These are phyloP conservation scores for Ligdia adustata DNA, from an alignment of 2,888 invertebrate species.

Conservation along the genomic window DNA sequence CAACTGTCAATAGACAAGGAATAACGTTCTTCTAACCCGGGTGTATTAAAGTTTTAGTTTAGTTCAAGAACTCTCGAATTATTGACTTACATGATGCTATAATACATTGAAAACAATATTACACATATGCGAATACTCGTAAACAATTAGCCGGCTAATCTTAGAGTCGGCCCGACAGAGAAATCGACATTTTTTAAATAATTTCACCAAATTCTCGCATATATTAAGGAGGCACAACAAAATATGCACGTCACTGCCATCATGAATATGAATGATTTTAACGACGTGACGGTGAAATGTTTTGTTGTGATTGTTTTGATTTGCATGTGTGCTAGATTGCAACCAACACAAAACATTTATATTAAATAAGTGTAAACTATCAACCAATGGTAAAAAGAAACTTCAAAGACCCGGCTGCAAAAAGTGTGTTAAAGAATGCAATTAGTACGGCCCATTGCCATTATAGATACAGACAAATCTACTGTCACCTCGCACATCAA, in stretches of 20 bases:
- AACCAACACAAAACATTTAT: constrained; percentile 17
- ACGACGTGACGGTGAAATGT: constrained; percentile 29
- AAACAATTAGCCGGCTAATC: constrained; percentile 22
- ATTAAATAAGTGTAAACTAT: not conserved
- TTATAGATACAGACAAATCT: no score
- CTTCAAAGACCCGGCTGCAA: no score
- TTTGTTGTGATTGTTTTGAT: constrained; percentile 31
- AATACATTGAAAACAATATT: no score
- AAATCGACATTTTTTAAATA: constrained; percentile 46
- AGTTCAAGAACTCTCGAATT: no score
- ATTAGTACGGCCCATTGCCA: no score
- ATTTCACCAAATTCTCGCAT: constrained; percentile 58
- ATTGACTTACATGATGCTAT: no score
- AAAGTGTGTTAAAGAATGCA: no score
- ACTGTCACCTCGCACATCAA: no score
- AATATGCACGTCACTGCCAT: constrained; percentile 40
- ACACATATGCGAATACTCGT: not conserved
- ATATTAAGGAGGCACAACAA: constrained; percentile 41
- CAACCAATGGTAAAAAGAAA: no score
- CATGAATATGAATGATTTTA: constrained; percentile 61
- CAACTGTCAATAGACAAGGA: no score
- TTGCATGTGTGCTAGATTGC: constrained; percentile 22
- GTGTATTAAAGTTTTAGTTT: no score
- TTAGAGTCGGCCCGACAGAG: constrained; percentile 22
- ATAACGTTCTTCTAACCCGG: no score